These are phyloP conservation scores for Dendrocincla tyrannina DNA, from an alignment of 2,797 vertebrate genomes.

Conservation along the genomic window DNA sequence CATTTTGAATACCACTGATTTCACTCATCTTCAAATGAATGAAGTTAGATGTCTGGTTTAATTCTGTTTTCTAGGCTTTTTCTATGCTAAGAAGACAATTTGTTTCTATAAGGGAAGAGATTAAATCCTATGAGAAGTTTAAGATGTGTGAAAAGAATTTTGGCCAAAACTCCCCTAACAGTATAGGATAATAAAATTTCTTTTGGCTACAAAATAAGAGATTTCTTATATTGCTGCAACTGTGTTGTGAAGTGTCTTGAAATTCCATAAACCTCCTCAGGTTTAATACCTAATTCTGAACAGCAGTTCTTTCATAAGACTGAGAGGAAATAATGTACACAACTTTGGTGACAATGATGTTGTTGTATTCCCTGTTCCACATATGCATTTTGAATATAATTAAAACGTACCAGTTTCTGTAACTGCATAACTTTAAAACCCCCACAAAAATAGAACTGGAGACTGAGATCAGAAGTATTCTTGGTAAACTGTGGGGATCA, in stretches of 20 bases:
- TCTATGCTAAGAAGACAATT: neutral
- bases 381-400: neutral
- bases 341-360: neutral
- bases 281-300: slow-evolving; percentile 16
- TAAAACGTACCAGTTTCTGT: neutral
- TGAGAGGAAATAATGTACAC: neutral
- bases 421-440: neutral
- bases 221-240: neutral
- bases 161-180: neutral
- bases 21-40: neutral
- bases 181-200: neutral
- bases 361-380: neutral
- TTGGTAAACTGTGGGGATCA: neutral
- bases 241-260: neutral
- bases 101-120: neutral
- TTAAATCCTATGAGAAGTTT: neutral
- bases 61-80: neutral
- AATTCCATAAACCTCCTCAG: neutral
- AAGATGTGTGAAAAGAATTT: neutral
- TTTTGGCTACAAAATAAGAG: neutral
- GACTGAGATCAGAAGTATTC: neutral
- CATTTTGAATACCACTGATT: neutral
- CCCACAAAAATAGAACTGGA: neutral
- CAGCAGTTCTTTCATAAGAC: neutral
- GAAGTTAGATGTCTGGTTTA: neutral